These are phyloP conservation scores for Lithophane socia DNA, from an alignment of 2,888 invertebrate genomes.

Conservation along the genomic window DNA sequence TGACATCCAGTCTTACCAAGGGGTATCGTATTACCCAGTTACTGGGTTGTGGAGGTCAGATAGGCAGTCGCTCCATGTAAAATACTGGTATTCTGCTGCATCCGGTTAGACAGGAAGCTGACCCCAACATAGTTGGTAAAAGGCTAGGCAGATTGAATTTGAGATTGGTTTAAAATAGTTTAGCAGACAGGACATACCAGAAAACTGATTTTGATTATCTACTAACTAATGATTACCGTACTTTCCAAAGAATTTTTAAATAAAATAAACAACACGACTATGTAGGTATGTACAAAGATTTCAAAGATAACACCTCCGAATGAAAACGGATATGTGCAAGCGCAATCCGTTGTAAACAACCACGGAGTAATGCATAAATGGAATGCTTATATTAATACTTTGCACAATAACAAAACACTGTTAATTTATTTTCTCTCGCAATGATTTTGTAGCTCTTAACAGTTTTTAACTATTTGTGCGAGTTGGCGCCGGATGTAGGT, in stretches of 20 bases:
- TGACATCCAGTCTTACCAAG: too few relatives aligned
- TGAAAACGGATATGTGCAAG: constrained; percentile 50
- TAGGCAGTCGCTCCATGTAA: too few relatives aligned
- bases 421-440: too few relatives aligned
- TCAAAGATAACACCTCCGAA: constrained; percentile 49
- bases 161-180: neutral
- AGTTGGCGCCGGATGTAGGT: too few relatives aligned
- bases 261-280: neutral
- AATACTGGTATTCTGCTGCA: too few relatives aligned
- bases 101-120: too few relatives aligned
- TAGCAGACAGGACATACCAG: neutral
- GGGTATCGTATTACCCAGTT: too few relatives aligned
- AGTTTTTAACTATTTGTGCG: too few relatives aligned
- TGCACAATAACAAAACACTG: neutral
- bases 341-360: constrained; percentile 39
- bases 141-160: too few relatives aligned
- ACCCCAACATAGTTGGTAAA: too few relatives aligned
- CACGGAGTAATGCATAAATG: constrained; percentile 30
- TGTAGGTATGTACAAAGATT: constrained; percentile 29
- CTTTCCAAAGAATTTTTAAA: neutral
- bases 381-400: constrained; percentile 11
- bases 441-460: too few relatives aligned
- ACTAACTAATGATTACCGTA: neutral
- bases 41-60: too few relatives aligned
- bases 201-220: neutral